Evolutionary conservation across 2,797 vertebrate species (phyloP).

Genomic region (Danio choprae): DNA sequence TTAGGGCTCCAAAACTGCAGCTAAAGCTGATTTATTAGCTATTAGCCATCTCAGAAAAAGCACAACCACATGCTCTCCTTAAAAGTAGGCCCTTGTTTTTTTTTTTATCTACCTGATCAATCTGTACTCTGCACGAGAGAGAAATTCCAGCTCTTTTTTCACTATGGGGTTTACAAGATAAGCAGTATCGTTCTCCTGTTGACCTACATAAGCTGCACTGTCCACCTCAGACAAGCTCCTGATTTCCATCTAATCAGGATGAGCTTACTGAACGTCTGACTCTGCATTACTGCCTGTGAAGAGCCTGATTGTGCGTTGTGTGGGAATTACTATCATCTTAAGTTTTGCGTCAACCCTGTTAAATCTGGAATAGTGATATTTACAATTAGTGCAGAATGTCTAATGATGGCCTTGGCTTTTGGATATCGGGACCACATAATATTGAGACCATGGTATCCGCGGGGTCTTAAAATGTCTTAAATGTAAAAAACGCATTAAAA

Average conservation of each 20-base stretch:
- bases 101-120: background rate
- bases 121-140: background rate
- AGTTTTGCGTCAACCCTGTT: background rate
- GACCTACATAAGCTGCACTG: background rate
- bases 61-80: background rate
- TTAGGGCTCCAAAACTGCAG: background rate
- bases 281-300: slow-evolving; percentile 11
- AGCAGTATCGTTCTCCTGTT: slow-evolving; percentile 15
- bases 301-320: background rate
- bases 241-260: slow-evolving; percentile 35
- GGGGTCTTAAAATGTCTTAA: too few relatives aligned
- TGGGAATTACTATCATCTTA: background rate
- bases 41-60: background rate
- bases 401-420: background rate
- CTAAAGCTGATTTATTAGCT: background rate
- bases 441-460: background rate
- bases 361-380: background rate
- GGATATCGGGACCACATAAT: background rate
- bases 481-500: too few relatives aligned
- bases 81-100: background rate
- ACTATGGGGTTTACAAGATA: slow-evolving; percentile 13
- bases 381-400: background rate
- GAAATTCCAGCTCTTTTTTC: background rate
- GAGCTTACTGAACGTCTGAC: slow-evolving; percentile 22
- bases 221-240: slow-evolving; percentile 8